Evolutionary conservation across 2,888 invertebrate species (phyloP), one percentile per base, ranked within the genome.

Genomic region (Diaphora mendica): DNA sequence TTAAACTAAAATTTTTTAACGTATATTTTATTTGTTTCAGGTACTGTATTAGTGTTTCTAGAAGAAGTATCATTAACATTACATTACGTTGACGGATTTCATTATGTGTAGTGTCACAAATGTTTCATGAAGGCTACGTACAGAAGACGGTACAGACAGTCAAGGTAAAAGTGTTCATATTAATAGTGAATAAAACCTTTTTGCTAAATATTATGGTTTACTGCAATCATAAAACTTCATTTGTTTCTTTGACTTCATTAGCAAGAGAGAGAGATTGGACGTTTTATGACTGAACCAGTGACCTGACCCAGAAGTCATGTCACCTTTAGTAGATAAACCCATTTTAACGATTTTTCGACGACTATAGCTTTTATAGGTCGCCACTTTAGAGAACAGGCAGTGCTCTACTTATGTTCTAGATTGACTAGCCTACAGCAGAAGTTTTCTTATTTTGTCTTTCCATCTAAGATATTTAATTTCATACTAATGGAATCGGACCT

Each of bases 11-110:
- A 7, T n/a, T 72, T 73, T 51, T 17, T 64, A 73, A 62, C 66
- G 74, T 7, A 35, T 67, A 68, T 72, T 76, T 76, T 75, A 64
- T 76, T 79, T 70, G 74, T 83, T 81, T 59, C 75, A 82, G 79
- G 83, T 82, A 83, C 44, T 74, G 72, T 70, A 66, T 17, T 13
- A 33, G 35, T 62, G n/a, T 67, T 70, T 64, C 4, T 26, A 2
- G n/a, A 30, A 20, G 15, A 67, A 66, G 59, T 67, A 66, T 30
- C 17, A 30, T 33, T 33, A n/a, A n/a, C n/a, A n/a, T n/a, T n/a
- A n/a, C n/a, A n/a, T 33, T 65, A 11, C 17, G 11, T 23, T 65
- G 4, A n/a, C 9, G 1, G 3, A 59, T n/a, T 26, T 59, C 26
- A 59, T 59, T 9, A 26, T 13, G 55, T 59, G 55, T 59, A 59